Evolutionary conservation across 2,113 vertebrate genomes (phyloP), one percentile per base, ranked within the genome.

Genomic region (Hemiprocne comata): DNA sequence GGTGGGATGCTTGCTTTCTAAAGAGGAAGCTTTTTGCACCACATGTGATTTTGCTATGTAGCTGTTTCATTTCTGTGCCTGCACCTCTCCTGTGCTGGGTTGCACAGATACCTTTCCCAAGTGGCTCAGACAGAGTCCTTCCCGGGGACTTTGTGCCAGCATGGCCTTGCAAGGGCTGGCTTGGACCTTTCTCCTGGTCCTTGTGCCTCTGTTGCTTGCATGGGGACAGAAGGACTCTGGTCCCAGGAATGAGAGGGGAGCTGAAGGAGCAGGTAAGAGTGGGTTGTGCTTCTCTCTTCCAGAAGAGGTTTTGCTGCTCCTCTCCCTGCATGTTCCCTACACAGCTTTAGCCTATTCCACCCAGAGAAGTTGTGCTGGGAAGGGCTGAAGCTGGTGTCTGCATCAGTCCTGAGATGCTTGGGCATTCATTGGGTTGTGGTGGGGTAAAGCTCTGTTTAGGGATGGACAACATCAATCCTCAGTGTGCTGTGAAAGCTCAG

Each of bases 221-320:
- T 0, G 0, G 55, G 26, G 7, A 50, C 34, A 57, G 42, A 36
- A 3, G 14, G 6, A 65, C 4, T 1, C 8, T 1, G 2, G 1
- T 54, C 23, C 61, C 6, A 28, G 5, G n/a, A 42, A 12, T 3
- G 5, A 46, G 8, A 5, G 5, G 16, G 40, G 3, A 57, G 5
- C 11, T 20, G n/a, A 46, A n/a, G 75, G 87, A 55, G 7, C 10
- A 77, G 87, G 93, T 96, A 94, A 89, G 82, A 31, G 6, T 0
- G 0, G 5, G 18, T 11, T 80, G 36, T 2, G 3, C 38, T 24
- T 48, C 17, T 55, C 15, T 38, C 26, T 85, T 55, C 17, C 5
- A 54, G 70, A 65, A 85, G 46, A 38, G 25, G 7, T 40, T 82
- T 87, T 79, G 31, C 19, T 70, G 19, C 31, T 87, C 17, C 10